These are phyloP conservation scores for Montipora efflorescens DNA, from an alignment of 64 coral and sea anemone genomes.

Conservation along the genomic window DNA sequence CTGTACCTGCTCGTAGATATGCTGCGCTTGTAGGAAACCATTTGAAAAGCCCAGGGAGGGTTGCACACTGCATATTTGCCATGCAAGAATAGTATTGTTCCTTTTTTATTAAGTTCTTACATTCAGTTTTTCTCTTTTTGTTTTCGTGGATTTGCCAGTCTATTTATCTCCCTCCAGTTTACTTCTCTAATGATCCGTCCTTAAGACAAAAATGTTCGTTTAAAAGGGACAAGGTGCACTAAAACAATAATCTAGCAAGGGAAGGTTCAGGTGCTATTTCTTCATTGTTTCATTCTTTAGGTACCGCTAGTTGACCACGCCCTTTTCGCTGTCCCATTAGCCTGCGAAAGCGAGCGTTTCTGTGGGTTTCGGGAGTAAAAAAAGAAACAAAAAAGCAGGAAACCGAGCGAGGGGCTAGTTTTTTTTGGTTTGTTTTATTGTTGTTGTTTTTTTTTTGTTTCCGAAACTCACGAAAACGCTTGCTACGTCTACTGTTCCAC, in stretches of 20 bases:
- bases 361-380: too few relatives aligned
- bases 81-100: background rate
- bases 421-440: too few relatives aligned
- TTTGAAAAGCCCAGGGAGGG: background rate
- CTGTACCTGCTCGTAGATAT: constrained; percentile 40
- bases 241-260: background rate
- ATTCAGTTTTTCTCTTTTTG: background rate
- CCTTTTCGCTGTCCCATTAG: background rate
- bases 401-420: too few relatives aligned
- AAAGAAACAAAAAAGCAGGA: too few relatives aligned
- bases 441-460: too few relatives aligned
- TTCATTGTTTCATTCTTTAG: background rate
- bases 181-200: background rate
- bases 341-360: background rate
- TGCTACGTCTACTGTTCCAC: too few relatives aligned
- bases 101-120: too few relatives aligned
- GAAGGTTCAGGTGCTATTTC: background rate
- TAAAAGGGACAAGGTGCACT: background rate
- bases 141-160: background rate
- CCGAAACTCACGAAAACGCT: too few relatives aligned
- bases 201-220: background rate
- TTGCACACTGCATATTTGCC: background rate
- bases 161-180: background rate
- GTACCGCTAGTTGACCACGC: background rate
- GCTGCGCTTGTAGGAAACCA: background rate